Percentiles rank a stretch among this genome's conserved stretches.
These are phyloP conservation scores for Callocephalon fimbriatum DNA, from an alignment of 2,113 vertebrate species.

Conservation along the genomic window DNA sequence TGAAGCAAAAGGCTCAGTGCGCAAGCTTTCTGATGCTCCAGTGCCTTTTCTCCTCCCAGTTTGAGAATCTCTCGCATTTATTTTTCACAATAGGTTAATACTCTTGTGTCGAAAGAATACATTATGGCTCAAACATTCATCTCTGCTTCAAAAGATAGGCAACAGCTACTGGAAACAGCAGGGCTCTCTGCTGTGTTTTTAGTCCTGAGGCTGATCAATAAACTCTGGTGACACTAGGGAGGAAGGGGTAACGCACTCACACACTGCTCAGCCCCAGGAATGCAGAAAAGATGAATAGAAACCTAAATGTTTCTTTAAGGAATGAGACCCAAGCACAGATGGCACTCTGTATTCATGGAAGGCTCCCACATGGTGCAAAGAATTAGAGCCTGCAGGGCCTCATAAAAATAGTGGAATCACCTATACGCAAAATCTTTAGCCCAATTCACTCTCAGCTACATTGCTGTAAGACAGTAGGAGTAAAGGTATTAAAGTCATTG, in stretches of 20 bases:
- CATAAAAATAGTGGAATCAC: constrained; percentile 50
- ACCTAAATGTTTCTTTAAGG: constrained; percentile 42
- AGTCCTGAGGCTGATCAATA: constrained; percentile 59
- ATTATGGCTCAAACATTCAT: constrained; percentile 46
- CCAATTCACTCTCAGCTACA: constrained; percentile 46
- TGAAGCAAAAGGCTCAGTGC: background rate
- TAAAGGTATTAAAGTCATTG: constrained; percentile 27
- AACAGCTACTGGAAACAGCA: constrained; percentile 56
- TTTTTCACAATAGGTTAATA: constrained; percentile 51
- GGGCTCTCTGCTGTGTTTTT: constrained; percentile 16
- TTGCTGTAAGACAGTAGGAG: background rate
- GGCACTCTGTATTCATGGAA: constrained; percentile 26
- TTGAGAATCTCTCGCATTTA: constrained; percentile 29
- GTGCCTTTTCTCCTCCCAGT: background rate
- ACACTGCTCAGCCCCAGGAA: constrained; percentile 34
- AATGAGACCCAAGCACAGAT: constrained; percentile 37
- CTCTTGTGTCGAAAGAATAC: constrained; percentile 4
- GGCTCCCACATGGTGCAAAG: constrained; percentile 12
- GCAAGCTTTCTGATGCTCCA: constrained; percentile 27
- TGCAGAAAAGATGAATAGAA: constrained; percentile 19
- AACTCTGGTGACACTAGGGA: constrained; percentile 9
- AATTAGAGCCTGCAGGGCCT: constrained; percentile 38
- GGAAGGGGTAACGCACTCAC: background rate
- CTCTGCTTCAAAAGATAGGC: constrained; percentile 61
- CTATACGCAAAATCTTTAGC: constrained; percentile 30